Evolutionary conservation across 1,140 invertebrate species (phyloP).

Genomic region (Conus ventricosus): DNA sequence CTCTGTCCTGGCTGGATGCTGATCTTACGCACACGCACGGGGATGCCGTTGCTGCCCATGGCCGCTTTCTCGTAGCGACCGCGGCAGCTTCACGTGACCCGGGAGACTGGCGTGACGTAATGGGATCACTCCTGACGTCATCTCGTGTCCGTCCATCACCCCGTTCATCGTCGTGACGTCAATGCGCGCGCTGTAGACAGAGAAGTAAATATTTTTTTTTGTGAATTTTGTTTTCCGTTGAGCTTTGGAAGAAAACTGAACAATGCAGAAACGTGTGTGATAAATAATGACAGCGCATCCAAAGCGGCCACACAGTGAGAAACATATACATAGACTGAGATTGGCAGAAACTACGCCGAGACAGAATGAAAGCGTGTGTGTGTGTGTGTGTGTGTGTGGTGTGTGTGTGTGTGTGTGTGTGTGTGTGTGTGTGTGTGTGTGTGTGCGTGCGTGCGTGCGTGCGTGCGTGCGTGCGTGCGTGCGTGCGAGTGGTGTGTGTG

Average conservation of each 20-base stretch:
- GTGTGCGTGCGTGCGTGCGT: too few species aligned
- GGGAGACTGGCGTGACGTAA: constrained; percentile 50
- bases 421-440: too few species aligned
- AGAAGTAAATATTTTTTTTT: background rate
- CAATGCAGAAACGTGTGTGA: too few species aligned
- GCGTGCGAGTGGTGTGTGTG: too few species aligned
- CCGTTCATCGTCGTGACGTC: background rate
- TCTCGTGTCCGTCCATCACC: constrained; percentile 29
- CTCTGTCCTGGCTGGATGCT: constrained; percentile 41
- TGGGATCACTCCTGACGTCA: constrained; percentile 53
- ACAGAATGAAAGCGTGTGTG: too few species aligned
- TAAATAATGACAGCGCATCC: too few species aligned
- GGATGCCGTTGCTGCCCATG: constrained; percentile 37
- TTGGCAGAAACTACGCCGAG: too few species aligned
- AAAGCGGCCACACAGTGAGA: too few species aligned
- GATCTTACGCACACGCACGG: constrained; percentile 45
- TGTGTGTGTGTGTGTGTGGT: too few species aligned
- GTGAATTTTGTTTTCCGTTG: background rate
- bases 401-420: too few species aligned
- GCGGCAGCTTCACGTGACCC: constrained; percentile 55
- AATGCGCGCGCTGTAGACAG: background rate
- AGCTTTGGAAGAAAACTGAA: background rate
- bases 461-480: too few species aligned
- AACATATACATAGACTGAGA: too few species aligned
- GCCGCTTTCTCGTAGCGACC: constrained; percentile 47